These are phyloP conservation scores for Smutsia temminckii DNA, from an alignment of 2,797 vertebrate species.

Conservation along the genomic window DNA sequence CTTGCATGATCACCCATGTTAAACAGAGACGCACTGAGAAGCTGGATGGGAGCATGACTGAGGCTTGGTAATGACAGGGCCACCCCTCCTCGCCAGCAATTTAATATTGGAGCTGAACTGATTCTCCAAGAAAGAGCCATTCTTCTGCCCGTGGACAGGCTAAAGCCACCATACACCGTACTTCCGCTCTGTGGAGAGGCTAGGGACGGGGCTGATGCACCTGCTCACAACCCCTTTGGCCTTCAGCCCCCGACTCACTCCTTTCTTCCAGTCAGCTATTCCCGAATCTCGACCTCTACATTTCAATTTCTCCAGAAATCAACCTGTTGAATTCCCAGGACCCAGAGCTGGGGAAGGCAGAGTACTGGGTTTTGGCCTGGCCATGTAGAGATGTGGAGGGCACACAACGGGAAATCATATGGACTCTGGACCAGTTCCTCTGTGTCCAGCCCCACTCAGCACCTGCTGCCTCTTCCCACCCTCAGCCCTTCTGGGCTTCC, in stretches of 20 bases:
- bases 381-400: not conserved
- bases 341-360: not conserved
- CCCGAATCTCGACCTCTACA: not conserved
- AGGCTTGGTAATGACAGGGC: not conserved
- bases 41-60: not conserved
- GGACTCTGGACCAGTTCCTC: not conserved
- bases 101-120: not conserved
- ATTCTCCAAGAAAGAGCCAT: not conserved
- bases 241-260: not conserved
- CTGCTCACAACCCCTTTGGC: not conserved
- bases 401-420: not conserved
- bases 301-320: not conserved
- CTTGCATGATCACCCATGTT: not conserved
- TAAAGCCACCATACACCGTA: not conserved
- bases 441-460: not conserved
- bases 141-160: not conserved
- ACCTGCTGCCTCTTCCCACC: not conserved
- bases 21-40: not conserved
- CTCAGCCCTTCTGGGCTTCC: not conserved
- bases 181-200: not conserved
- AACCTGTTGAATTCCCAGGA: not conserved
- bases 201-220: fast-evolving
- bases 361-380: not conserved
- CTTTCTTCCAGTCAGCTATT: not conserved
- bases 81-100: no score